These are phyloP conservation scores for Intellagama lesueurii DNA, from an alignment of 2,797 vertebrate species.

Conservation along the genomic window DNA sequence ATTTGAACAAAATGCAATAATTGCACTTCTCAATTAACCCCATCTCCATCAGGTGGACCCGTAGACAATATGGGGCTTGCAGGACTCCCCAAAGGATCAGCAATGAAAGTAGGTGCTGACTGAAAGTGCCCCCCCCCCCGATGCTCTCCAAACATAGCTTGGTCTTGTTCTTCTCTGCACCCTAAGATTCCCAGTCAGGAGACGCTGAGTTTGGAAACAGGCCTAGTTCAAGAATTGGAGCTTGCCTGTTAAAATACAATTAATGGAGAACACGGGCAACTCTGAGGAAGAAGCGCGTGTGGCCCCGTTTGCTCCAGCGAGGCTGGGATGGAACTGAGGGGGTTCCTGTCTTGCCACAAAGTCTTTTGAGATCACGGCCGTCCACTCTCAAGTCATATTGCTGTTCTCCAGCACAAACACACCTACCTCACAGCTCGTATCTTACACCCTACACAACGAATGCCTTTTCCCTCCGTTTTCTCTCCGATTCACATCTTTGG, in stretches of 20 bases:
- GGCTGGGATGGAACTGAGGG: neutral
- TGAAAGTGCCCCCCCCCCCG: neutral
- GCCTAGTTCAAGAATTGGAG: neutral
- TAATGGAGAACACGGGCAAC: too few species aligned
- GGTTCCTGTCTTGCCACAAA: neutral
- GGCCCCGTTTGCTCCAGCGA: too few species aligned
- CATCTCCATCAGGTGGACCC: neutral
- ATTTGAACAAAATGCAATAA: neutral
- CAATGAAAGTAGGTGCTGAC: neutral
- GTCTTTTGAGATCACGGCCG: too few species aligned
- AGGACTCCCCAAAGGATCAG: too few species aligned
- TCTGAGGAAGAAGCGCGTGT: too few species aligned
- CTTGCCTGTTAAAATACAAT: too few species aligned
- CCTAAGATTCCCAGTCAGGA: too few species aligned
- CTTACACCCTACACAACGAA: neutral
- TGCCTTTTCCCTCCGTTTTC: neutral
- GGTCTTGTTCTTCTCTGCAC: neutral
- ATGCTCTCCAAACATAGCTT: neutral
- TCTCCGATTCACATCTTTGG: neutral
- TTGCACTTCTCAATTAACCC: neutral
- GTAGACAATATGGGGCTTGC: neutral
- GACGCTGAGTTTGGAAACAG: neutral
- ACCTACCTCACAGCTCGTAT: neutral
- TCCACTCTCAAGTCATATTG: neutral
- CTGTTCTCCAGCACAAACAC: neutral